Evolutionary conservation across 2,888 invertebrate genomes (phyloP), one percentile per base, ranked within the genome.

Genomic region (Nomada fucata): DNA sequence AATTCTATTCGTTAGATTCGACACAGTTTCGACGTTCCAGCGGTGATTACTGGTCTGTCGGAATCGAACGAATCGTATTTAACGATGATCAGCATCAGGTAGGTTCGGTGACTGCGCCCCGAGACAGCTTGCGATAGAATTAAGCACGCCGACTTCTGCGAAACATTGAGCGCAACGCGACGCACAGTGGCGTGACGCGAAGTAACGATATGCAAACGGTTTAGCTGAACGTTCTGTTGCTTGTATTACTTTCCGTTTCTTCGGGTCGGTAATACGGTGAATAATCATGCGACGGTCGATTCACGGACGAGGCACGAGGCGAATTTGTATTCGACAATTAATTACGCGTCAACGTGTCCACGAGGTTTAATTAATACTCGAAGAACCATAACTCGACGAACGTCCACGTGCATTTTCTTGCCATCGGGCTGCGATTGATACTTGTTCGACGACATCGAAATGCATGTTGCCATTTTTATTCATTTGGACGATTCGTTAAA

Each of bases 171-270:
- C 60, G 70, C 61, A 79, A 79, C 73, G 65, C 65, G 74, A 74
- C 60, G 36, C 36, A 36, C 36, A 36, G 52, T 81, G 65, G 69
- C 79, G 81, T 81, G 81, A 73, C 81, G 23, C 42, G 23, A 50
- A 59, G 55, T 65, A 74, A 79, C 69, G 53, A 70, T 74, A 78
- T 67, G 79, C 64, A 80, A 65, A 69, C 60, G 13, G 61, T 65
- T 18, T 50, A 50, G 10, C 15, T 60, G 20, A 69, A 79, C 65
- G 73, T 81, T 81, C 79, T 79, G 79, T 65, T 53, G 70, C 61
- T 65, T 69, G 70, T 74, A 60, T 81, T 81, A 79, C 50, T 79
- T 79, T 70, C 79, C 81, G 70, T 81, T 81, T 81, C 79, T 81
- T 79, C 36, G 13, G 70, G 64, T 78, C 63, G 78, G 64, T 72